A percentile compares a stretch with the other conserved stretches of the same genome.
These are phyloP conservation scores for Cliona cf. orientalis DNA, from an alignment of 37 sponge, comb jelly and placozoan genomes.

Conservation along the genomic window DNA sequence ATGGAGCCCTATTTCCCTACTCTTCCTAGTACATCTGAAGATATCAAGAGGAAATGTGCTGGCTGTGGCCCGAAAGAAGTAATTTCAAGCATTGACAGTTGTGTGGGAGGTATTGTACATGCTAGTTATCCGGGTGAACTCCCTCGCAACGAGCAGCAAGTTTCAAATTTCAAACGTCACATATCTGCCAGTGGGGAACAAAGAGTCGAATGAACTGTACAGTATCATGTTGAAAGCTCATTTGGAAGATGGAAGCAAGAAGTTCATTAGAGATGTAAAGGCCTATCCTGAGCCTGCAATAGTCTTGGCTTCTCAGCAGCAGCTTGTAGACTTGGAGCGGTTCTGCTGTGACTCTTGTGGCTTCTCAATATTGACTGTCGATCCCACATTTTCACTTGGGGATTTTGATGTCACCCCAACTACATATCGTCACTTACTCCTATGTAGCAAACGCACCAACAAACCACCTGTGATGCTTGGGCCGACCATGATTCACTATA, in stretches of 20 bases:
- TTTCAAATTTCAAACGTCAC: no score
- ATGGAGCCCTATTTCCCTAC: neutral
- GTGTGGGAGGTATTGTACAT: no score
- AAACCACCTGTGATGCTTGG: constrained; percentile 35
- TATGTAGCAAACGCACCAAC: neutral
- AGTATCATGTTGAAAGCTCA: constrained; percentile 4
- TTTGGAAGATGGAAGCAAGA: neutral
- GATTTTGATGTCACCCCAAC: constrained; percentile 44
- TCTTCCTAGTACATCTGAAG: neutral
- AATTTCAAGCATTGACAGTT: no score
- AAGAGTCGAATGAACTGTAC: constrained; percentile 5
- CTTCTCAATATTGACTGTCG: constrained; percentile 5
- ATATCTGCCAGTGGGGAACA: no score
- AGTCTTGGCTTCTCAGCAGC: constrained; percentile 9
- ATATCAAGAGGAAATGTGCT: neutral
- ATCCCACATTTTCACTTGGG: constrained; percentile 33
- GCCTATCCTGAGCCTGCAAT: constrained; percentile 35
- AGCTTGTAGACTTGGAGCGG: constrained; percentile 7
- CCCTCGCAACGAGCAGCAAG: no score
- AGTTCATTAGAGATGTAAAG: constrained; percentile 19
- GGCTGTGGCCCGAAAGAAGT: neutral
- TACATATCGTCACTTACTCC: constrained; percentile 36
- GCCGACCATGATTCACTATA: constrained; percentile 21
- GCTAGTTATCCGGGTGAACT: no score
- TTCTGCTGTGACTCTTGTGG: constrained; percentile 9